Conservation (phyloP, 2,888 invertebrate species). For the Choreutis nemorana region DNA sequence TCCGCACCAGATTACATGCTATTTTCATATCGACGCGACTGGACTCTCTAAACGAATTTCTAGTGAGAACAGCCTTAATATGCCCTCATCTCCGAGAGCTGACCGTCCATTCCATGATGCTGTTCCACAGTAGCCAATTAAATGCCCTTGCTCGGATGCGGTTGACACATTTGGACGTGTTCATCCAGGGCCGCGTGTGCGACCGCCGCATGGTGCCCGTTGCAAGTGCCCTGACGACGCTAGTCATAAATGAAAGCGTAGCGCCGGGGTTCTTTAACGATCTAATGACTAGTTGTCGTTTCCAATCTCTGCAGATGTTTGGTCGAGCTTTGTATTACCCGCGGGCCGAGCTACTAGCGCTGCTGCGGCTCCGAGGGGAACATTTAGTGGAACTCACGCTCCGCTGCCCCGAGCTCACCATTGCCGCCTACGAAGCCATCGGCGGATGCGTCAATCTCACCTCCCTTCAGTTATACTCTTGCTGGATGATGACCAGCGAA, state of each 20-base stretch:
- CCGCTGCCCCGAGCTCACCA: constrained; percentile 19
- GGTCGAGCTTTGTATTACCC: constrained; percentile 19
- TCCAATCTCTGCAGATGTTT: constrained; percentile 22
- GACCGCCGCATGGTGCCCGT: constrained; percentile 3
- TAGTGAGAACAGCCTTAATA: constrained; percentile 2
- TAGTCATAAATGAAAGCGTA: constrained; percentile 19
- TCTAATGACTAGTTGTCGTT: constrained; percentile 7
- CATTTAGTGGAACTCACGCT: constrained; percentile 20
- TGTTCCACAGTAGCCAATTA: constrained; percentile 1
- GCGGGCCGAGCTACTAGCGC: constrained; percentile 11
- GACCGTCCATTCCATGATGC: not conserved
- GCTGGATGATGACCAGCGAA: constrained; percentile 18
- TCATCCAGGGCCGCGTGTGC: constrained; percentile 10
- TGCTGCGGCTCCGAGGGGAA: constrained; percentile 12
- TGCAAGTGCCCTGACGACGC: constrained; percentile 10
- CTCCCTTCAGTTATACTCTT: constrained; percentile 21
- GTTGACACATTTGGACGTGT: constrained; percentile 18
- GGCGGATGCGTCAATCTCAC: constrained; percentile 16
- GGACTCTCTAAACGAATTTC: constrained; percentile 2
- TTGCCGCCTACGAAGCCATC: constrained; percentile 15
- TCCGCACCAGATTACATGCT: constrained; percentile 9
- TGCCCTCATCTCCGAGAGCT: constrained; percentile 8
- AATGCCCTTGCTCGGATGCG: constrained; percentile 9
- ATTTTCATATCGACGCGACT: constrained; percentile 7
- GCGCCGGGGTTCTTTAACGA: constrained; percentile 11